Evolutionary conservation across 2,113 vertebrate species (phyloP), one percentile per base, ranked within the genome.

Genomic region (Phrynosoma blainvillii): DNA sequence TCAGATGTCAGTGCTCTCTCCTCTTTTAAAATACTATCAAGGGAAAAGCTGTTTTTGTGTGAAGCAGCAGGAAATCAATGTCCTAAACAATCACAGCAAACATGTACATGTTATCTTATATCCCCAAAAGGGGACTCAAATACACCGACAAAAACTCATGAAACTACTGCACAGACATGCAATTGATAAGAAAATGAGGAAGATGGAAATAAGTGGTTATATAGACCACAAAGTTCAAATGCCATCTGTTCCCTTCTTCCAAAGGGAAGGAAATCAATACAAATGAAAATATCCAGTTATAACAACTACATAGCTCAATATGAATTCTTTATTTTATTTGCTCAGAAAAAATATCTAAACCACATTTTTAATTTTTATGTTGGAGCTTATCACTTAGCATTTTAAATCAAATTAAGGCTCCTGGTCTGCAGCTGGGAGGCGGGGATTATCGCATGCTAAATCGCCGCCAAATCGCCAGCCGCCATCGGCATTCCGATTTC

Each of bases 221-320:
- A 87, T 76, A 87, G 54, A 62, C 79, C 71, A 75, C 36, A 87
- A 82, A 87, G 36, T 75, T 87, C 70, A 82, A 82, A 87, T 76
- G 40, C 40, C 59, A 36, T 27, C 66, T 40, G 8, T 87, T 82
- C 70, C 13, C 23, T 87, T 82, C 56, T 42, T 54, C 65, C 36
- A 23, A 56, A 66, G 71, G 71, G 71, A 52, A 82, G 56, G 7
- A 74, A 87, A 82, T 87, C 71, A 82, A 87, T 87, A 87, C 74
- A 82, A 75, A 86, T 78, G 76, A 66, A 87, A 87, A 81, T 32
- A 3, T 56, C 40, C 70, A 66, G 32, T 82, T 82, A 76, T 70
- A 75, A 27, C 25, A 42, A 81, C 68, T 78, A 47, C 56, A 65
- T 75, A 65, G 56, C 18, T 47, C 5, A 74, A 36, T 16, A 21